These are phyloP conservation scores for Metridium senile DNA, from an alignment of 92 coral and sea anemone species.

Conservation along the genomic window DNA sequence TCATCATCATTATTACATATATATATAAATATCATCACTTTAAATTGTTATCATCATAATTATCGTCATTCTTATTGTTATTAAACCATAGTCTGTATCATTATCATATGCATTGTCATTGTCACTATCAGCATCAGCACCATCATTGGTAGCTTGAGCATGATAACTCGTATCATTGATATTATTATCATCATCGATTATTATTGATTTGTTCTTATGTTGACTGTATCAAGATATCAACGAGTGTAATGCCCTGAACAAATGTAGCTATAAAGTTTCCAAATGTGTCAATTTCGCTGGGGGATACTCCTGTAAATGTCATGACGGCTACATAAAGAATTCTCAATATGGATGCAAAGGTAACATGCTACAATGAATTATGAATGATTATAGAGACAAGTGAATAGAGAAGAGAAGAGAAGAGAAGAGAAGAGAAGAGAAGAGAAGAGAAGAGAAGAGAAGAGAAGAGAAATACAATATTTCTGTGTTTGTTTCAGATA, in stretches of 20 bases:
- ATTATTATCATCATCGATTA: too few species aligned
- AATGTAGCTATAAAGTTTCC: slow-evolving; percentile 43
- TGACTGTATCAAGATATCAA: slow-evolving; percentile 75
- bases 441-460: neutral
- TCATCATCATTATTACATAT: neutral
- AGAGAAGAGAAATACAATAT: neutral
- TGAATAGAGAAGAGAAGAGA: neutral
- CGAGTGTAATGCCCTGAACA: slow-evolving; percentile 53
- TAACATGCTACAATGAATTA: neutral
- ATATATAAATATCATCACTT: neutral
- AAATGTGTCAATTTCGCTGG: slow-evolving; percentile 65
- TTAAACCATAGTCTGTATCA: too few species aligned
- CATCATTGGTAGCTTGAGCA: too few species aligned
- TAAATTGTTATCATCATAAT: too few species aligned
- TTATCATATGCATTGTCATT: too few species aligned
- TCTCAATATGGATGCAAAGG: slow-evolving; percentile 34
- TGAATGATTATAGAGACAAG: neutral
- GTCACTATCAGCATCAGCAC: too few species aligned
- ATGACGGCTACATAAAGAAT: slow-evolving; percentile 19
- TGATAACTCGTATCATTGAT: too few species aligned
- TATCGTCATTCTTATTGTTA: too few species aligned
- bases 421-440: neutral
- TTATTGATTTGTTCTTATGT: too few species aligned
- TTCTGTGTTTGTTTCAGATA: slow-evolving; percentile 29
- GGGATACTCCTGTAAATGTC: slow-evolving; percentile 66